phyloP scores from a whole-genome alignment of 2,888 invertebrate genomes.

The Teleogryllus oceanicus region DNA sequence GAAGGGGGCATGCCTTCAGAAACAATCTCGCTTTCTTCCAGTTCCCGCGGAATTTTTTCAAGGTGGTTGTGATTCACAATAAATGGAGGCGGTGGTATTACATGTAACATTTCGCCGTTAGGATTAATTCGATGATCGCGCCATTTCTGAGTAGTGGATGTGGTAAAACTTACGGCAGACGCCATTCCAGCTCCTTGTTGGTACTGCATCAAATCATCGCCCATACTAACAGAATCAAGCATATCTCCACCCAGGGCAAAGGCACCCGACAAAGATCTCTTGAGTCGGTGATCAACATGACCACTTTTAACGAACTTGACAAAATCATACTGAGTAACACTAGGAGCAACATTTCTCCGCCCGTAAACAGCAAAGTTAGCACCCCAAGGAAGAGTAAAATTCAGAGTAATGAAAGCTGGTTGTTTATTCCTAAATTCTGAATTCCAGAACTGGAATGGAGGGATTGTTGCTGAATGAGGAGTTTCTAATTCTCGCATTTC shows the following conservation, averaged over 20 bases:
- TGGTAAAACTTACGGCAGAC: conserved; percentile 36
- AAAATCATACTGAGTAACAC: conserved; percentile 95
- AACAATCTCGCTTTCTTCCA: conserved; percentile 28
- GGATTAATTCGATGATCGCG: conserved; percentile 25
- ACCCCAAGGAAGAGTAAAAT: conserved; percentile 87
- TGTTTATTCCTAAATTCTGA: conserved; percentile 88
- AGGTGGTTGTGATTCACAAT: conserved; percentile 37
- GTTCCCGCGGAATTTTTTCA: conserved; percentile 31
- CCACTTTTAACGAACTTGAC: conserved; percentile 90
- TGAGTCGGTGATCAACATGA: conserved; percentile 71
- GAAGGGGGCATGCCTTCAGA: conserved; percentile 25
- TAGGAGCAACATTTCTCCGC: conserved; percentile 89
- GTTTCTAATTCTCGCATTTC: conserved; percentile 83
- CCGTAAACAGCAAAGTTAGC: conserved; percentile 95
- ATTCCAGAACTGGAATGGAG: conserved; percentile 91
- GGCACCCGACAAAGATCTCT: conserved; percentile 48
- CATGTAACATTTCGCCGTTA: conserved; percentile 32
- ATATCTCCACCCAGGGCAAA: background rate
- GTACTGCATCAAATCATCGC: conserved; percentile 23
- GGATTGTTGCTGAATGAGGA: conserved; percentile 75
- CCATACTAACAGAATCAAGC: background rate
- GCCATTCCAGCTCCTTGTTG: background rate
- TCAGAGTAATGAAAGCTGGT: conserved; percentile 82
- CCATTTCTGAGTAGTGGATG: conserved; percentile 35
- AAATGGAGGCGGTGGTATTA: conserved; percentile 36